Conservation (phyloP, 2,888 invertebrate species). For the Blastobasis adustella region DNA sequence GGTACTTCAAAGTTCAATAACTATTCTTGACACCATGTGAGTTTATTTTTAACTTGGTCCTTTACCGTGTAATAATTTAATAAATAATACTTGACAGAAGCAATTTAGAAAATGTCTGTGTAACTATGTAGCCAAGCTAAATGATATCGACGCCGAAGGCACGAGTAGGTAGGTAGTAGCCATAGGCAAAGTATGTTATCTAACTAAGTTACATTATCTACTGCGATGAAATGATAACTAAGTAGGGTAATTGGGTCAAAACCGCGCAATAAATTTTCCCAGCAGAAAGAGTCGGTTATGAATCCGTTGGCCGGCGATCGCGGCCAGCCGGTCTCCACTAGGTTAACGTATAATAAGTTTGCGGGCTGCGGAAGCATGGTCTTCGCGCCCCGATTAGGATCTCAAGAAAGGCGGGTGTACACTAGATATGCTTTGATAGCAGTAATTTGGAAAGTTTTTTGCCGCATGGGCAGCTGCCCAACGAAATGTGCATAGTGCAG, state of each 20-base stretch:
- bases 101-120: too few species aligned
- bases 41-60: too few species aligned
- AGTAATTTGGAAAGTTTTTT: slow-evolving; percentile 69
- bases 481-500: slow-evolving; percentile 60
- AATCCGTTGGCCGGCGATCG: slow-evolving; percentile 12
- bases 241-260: slow-evolving; percentile 14
- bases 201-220: too few species aligned
- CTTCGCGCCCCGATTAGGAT: slow-evolving; percentile 46
- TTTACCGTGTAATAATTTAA: too few species aligned
- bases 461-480: slow-evolving; percentile 63
- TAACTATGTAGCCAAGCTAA: too few species aligned
- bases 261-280: slow-evolving; percentile 16
- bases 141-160: too few species aligned
- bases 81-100: too few species aligned
- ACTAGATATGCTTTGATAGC: slow-evolving; percentile 47
- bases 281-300: slow-evolving; percentile 10
- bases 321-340: slow-evolving; percentile 33
- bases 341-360: too few species aligned
- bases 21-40: too few species aligned
- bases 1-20: slow-evolving; percentile 5
- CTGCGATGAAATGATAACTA: too few species aligned
- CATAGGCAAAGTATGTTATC: too few species aligned
- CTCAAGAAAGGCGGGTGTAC: slow-evolving; percentile 50
- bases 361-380: slow-evolving; percentile 41
- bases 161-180: too few species aligned